A percentile compares a stretch with the other conserved stretches of the same genome.
phyloP scores from a whole-genome alignment of 2,888 invertebrate genomes.

The Diarsia brunnea region DNA sequence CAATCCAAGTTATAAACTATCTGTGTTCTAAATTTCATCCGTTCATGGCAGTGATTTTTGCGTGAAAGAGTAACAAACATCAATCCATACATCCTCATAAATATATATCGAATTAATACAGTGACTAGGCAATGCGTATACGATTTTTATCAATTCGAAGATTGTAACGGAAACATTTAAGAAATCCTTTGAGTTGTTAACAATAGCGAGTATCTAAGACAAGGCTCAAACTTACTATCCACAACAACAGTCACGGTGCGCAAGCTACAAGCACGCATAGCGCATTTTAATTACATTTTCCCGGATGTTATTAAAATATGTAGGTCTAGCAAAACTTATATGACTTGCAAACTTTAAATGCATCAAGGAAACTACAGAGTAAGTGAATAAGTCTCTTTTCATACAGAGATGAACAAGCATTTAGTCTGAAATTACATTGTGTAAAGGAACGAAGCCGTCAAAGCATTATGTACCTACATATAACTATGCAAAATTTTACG shows the following conservation, averaged over 20 bases:
- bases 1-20: no score
- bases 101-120: no score
- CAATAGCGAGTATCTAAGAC: not conserved
- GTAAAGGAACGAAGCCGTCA: no score
- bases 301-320: conserved; percentile 36
- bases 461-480: no score
- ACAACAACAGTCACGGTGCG: conserved; percentile 9
- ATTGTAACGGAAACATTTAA: not conserved
- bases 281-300: conserved; percentile 37
- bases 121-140: no score
- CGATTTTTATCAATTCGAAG: not conserved
- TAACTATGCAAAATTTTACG: no score
- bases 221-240: not conserved
- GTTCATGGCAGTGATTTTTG: no score
- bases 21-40: no score
- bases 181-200: not conserved
- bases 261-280: conserved; percentile 7
- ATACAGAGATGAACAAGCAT: not conserved
- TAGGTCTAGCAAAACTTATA: conserved; percentile 6
- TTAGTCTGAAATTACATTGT: not conserved
- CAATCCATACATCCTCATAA: no score
- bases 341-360: conserved; percentile 14
- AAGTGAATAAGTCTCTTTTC: not conserved
- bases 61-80: no score
- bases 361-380: not conserved